Evolutionary conservation across 2,888 invertebrate species (phyloP), one percentile per base, ranked within the genome.

Genomic region (Sinopyrophorus schimmeli): DNA sequence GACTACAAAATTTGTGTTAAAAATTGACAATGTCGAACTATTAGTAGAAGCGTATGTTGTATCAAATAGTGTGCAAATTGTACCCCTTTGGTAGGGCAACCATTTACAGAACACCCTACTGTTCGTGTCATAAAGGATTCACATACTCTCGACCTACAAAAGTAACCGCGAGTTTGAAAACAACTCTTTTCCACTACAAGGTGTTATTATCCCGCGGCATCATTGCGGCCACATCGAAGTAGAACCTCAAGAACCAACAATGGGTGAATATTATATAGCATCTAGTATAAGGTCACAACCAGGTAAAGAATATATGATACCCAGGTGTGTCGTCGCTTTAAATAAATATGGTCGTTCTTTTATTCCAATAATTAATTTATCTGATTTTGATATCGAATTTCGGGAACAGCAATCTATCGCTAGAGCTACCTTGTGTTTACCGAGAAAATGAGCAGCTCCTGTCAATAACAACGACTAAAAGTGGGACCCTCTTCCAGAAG

Each of bases 11-110:
- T 27, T 41, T 18, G 17, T 7, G 4, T 17, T 54, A 3, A 11
- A 3, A 6, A 30, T 54, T 3, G 54, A 54, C 28, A 26, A 42
- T 7, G 51, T 51, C 4, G 16, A 17, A n/a, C 41, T 20, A 4
- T 9, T 2, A 5, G 17, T 47, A 3, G 3, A 4, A 7, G 42
- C 50, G 5, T 20, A 31, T 3, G 50, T 47, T 3, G 50, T 54
- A 3, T 42, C 50, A 0, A 18, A 54, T 15, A 3, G 6, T 1
- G 34, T 26, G 2, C 37, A 38, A 10, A 12, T 17, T 3, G 11
- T 43, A 2, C 24, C 41, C 10, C 17, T 34, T 18, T 43, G 10
- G 5, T 34, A 1, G 43, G 43, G 5, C 34, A 34, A 12, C 18
- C 28, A 1, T 26, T 43, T 12, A 31, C 31, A 2, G 31, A 40